Evolutionary conservation across 2,797 vertebrate species (phyloP).

Genomic region (Natrix natrix): DNA sequence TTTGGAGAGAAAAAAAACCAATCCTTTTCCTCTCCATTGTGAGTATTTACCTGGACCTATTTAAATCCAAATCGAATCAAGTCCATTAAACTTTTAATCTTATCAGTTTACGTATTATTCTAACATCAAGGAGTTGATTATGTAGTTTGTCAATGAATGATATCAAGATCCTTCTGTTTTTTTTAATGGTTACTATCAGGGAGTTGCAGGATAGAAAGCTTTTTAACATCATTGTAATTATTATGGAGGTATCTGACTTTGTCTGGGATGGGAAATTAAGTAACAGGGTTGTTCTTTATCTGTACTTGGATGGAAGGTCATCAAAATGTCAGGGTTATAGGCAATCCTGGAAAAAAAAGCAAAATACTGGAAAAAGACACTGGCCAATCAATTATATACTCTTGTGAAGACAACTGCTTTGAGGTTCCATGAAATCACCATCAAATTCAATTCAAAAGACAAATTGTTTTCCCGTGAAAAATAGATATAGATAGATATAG

Average conservation of each 20-base stretch:
- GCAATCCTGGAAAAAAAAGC: background rate
- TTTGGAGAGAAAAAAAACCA: background rate
- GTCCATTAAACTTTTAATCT: background rate
- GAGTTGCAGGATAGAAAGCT: background rate
- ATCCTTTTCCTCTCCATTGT: background rate
- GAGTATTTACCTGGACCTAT: background rate
- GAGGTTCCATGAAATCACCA: background rate
- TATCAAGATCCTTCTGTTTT: background rate
- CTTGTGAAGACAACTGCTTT: background rate
- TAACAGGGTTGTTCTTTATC: background rate
- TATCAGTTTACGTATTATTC: background rate
- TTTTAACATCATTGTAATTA: background rate
- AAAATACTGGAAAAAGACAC: background rate
- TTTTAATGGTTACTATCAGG: background rate
- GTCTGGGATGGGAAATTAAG: background rate
- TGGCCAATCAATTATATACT: background rate
- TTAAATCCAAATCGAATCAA: background rate
- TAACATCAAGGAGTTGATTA: background rate
- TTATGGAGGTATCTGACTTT: background rate
- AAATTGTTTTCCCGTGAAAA: background rate
- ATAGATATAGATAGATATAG: background rate
- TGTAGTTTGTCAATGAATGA: background rate
- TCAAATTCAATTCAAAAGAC: background rate
- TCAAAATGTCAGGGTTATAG: background rate
- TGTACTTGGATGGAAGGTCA: background rate